phyloP scores from a whole-genome alignment of 2,888 invertebrate species.

The Capitulum mitella region DNA sequence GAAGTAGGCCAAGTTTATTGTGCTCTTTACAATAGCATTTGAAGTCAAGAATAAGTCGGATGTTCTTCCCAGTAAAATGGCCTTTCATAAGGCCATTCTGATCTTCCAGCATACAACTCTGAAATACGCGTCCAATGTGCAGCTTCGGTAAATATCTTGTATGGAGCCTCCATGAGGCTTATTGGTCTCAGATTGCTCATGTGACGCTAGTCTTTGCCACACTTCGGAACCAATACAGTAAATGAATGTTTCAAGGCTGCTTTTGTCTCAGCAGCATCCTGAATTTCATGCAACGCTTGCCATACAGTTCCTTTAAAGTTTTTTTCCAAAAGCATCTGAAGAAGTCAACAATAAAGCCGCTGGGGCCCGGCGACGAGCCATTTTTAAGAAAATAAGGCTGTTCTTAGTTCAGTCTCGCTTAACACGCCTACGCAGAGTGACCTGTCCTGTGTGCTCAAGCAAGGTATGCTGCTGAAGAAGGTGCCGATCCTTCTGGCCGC shows the following conservation, averaged over 20 bases:
- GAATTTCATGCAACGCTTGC: background rate
- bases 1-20: background rate
- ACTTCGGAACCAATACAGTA: background rate
- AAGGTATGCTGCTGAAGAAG: background rate
- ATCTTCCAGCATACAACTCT: background rate
- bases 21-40: background rate
- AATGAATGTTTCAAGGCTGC: background rate
- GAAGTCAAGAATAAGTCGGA: background rate
- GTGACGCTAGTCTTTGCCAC: background rate
- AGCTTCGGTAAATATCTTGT: background rate
- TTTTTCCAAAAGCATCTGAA: background rate
- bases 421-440: background rate
- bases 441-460: background rate
- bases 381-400: background rate
- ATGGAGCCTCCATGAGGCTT: background rate
- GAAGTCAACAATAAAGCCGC: background rate
- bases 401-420: background rate
- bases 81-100: background rate
- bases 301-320: background rate
- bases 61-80: background rate
- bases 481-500: background rate
- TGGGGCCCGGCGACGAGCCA: background rate
- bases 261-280: background rate
- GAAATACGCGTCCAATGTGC: background rate
- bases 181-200: background rate